These are phyloP conservation scores for Tetanocera ferruginea DNA, from an alignment of 2,888 invertebrate genomes.

Conservation along the genomic window DNA sequence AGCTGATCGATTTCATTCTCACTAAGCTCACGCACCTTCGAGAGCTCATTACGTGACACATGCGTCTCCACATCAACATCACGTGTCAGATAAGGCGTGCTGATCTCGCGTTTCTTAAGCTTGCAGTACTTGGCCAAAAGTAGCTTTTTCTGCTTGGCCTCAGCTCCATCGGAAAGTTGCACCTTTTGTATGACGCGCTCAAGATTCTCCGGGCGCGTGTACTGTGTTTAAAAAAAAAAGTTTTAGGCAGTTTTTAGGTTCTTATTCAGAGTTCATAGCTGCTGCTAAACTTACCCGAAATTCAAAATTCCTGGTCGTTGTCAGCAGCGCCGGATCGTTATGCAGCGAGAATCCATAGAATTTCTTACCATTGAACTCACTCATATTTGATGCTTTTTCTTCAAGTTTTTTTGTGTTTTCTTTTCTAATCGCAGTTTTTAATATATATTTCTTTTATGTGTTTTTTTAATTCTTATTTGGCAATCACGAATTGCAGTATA, in stretches of 20 bases:
- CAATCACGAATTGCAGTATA: slow-evolving; percentile 31
- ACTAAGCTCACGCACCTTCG: slow-evolving; percentile 44
- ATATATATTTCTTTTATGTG: neutral
- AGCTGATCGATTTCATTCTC: slow-evolving; percentile 44
- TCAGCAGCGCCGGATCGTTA: slow-evolving; percentile 52
- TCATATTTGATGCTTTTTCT: slow-evolving; percentile 45
- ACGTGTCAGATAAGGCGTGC: slow-evolving; percentile 45
- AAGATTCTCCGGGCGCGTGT: slow-evolving; percentile 53
- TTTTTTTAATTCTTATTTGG: slow-evolving; percentile 25
- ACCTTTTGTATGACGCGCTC: slow-evolving; percentile 53
- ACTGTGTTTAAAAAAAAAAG: slow-evolving; percentile 16
- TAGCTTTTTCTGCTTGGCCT: slow-evolving; percentile 35
- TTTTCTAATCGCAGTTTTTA: slow-evolving; percentile 12
- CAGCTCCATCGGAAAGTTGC: slow-evolving; percentile 46
- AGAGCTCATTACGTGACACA: slow-evolving; percentile 46
- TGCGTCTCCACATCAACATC: slow-evolving; percentile 59
- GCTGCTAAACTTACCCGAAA: slow-evolving; percentile 52
- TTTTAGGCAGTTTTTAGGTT: neutral
- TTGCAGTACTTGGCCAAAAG: slow-evolving; percentile 51
- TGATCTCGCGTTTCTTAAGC: slow-evolving; percentile 40
- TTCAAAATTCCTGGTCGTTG: slow-evolving; percentile 54
- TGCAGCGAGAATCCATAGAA: slow-evolving; percentile 53
- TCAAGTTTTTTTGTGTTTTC: slow-evolving; percentile 7
- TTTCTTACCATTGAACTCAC: slow-evolving; percentile 50
- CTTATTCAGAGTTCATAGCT: neutral